Conservation (phyloP, 2,888 invertebrate genomes). For the Embidobia sp. region DNA sequence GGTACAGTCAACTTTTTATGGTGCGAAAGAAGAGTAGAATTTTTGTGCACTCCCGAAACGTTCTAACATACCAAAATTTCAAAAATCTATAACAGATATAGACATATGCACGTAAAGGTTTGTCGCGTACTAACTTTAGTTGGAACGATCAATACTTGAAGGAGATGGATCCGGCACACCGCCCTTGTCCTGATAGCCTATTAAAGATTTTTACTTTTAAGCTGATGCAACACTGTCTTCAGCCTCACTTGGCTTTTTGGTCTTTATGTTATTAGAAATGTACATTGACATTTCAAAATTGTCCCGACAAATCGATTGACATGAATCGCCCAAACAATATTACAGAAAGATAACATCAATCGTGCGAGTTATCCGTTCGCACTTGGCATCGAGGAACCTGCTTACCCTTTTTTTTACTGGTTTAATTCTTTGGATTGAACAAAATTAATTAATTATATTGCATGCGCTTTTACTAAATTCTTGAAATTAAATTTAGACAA, state of each 20-base stretch:
- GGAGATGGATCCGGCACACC: slow-evolving; percentile 70
- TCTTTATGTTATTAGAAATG: not conserved
- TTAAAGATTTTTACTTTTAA: slow-evolving; percentile 60
- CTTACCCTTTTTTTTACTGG: too few species aligned
- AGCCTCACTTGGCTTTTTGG: slow-evolving; percentile 16
- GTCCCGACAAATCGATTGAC: not conserved
- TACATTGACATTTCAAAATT: too few species aligned
- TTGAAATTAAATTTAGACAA: too few species aligned
- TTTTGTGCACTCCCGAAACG: not conserved
- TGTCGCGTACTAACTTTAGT: slow-evolving; percentile 69
- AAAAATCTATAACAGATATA: slow-evolving; percentile 51
- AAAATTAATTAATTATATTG: too few species aligned
- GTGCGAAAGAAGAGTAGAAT: not conserved
- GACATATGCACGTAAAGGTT: slow-evolving; percentile 54
- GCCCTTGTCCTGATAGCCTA: slow-evolving; percentile 67
- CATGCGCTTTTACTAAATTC: too few species aligned
- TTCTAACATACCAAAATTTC: slow-evolving; percentile 4
- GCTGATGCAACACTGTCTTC: slow-evolving; percentile 40
- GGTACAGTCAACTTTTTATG: too few species aligned
- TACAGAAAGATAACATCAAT: not conserved
- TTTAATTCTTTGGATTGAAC: too few species aligned
- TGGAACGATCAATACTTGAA: slow-evolving; percentile 75
- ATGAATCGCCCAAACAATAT: not conserved
- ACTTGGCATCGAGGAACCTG: too few species aligned
- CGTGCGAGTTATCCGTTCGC: not conserved